Percentiles rank a stretch among this genome's conserved stretches.
These are phyloP conservation scores for Oscheius myriophilus DNA, from an alignment of 2,888 invertebrate genomes.

Conservation along the genomic window DNA sequence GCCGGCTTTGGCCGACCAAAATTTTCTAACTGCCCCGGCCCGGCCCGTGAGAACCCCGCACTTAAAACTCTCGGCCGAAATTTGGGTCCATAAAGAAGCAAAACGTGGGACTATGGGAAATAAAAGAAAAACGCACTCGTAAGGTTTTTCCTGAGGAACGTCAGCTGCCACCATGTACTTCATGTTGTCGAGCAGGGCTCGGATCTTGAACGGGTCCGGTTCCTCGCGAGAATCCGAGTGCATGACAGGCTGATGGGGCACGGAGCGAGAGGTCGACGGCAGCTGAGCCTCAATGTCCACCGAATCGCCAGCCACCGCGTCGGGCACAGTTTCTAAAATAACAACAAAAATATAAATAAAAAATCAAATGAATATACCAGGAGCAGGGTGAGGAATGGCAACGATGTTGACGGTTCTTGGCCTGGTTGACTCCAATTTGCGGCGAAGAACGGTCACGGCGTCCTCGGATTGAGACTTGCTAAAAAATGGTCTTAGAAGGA, in stretches of 20 bases:
- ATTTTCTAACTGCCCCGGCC: too few relatives aligned
- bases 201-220: slow-evolving; percentile 53
- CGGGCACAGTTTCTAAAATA: slow-evolving; percentile 3
- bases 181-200: slow-evolving; percentile 62
- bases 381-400: neutral
- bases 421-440: slow-evolving; percentile 13
- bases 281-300: slow-evolving; percentile 23
- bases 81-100: too few relatives aligned
- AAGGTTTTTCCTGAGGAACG: slow-evolving; percentile 45
- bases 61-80: too few relatives aligned
- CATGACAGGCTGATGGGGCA: slow-evolving; percentile 10
- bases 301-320: neutral
- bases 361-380: neutral
- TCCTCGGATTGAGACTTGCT: slow-evolving; percentile 18
- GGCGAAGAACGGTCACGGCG: slow-evolving; percentile 10
- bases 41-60: too few relatives aligned
- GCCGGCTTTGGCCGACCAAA: too few relatives aligned
- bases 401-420: slow-evolving; percentile 9
- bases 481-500: neutral
- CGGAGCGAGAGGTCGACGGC: slow-evolving; percentile 18
- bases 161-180: slow-evolving; percentile 65
- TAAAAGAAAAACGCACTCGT: slow-evolving; percentile 42
- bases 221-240: slow-evolving; percentile 23
- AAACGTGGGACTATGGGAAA: neutral
- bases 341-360: neutral